These are phyloP conservation scores for Heliocidaris erythrogramma DNA, from an alignment of 35 echinoderm and acorn worm species.

Conservation along the genomic window DNA sequence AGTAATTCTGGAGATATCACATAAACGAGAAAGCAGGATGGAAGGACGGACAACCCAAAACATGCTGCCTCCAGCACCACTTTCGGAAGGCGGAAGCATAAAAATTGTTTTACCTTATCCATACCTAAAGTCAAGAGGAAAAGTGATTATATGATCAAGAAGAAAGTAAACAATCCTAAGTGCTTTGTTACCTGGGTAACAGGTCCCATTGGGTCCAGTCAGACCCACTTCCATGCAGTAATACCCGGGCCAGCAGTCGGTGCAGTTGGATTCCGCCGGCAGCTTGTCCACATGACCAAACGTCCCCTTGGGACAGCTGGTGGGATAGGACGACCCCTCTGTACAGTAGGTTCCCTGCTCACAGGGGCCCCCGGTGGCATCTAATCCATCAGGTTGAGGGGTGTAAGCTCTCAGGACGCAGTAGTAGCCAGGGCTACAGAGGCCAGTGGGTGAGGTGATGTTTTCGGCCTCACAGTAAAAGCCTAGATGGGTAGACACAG, in stretches of 20 bases:
- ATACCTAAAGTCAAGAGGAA: not conserved
- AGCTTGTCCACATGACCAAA: slow-evolving; percentile 80
- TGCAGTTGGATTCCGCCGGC: slow-evolving; percentile 65
- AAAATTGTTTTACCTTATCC: too few species aligned
- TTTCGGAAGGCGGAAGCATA: too few species aligned
- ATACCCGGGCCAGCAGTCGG: slow-evolving; percentile 83
- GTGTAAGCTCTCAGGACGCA: slow-evolving; percentile 81
- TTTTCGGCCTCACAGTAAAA: slow-evolving; percentile 94
- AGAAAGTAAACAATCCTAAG: not conserved
- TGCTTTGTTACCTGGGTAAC: slow-evolving; percentile 58
- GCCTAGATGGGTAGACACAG: slow-evolving; percentile 41
- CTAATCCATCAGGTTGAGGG: slow-evolving; percentile 68
- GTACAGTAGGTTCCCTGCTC: slow-evolving; percentile 92
- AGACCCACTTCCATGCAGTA: slow-evolving; percentile 83
- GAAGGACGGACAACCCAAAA: too few species aligned
- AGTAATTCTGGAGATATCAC: too few species aligned
- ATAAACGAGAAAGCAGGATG: too few species aligned
- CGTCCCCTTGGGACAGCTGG: slow-evolving; percentile 90
- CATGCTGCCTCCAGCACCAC: too few species aligned
- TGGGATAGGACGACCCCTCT: slow-evolving; percentile 74
- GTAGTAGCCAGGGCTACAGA: slow-evolving; percentile 82
- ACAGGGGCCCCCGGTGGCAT: slow-evolving; percentile 88
- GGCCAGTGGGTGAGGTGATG: slow-evolving; percentile 77
- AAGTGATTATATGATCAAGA: not conserved
- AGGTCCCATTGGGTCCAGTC: slow-evolving; percentile 83